Evolutionary conservation across 2,113 vertebrate genomes (phyloP).

Genomic region (Lycaon pictus): DNA sequence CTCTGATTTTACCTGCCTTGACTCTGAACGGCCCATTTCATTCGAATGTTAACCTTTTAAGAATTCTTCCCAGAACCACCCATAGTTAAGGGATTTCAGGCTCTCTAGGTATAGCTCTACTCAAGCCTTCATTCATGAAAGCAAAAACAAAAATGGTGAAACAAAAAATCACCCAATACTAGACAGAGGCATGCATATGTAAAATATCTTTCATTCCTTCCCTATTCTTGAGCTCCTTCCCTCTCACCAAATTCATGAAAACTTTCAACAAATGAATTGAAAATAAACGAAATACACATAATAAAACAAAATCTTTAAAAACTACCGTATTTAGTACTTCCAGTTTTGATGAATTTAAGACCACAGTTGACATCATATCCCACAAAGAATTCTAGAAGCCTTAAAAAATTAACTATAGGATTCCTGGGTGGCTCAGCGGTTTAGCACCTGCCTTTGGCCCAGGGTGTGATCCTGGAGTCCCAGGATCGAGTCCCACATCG

Average conservation of each 20-base stretch:
- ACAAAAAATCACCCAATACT: not conserved
- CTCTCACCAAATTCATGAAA: not conserved
- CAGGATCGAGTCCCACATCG: too few relatives aligned
- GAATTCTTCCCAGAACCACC: not conserved
- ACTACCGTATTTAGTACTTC: not conserved
- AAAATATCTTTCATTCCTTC: not conserved
- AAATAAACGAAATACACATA: slow-evolving; percentile 7
- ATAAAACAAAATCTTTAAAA: not conserved
- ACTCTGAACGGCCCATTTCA: not conserved
- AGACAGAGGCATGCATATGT: not conserved
- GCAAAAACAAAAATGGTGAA: not conserved
- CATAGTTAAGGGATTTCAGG: not conserved
- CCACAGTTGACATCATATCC: not conserved
- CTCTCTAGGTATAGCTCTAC: not conserved
- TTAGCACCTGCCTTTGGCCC: too few relatives aligned
- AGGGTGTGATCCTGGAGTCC: too few relatives aligned
- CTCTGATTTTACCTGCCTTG: not conserved
- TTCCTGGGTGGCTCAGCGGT: too few relatives aligned
- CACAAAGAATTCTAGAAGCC: not conserved
- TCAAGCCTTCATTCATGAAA: not conserved
- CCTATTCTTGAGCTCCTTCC: not conserved
- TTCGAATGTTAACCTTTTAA: not conserved
- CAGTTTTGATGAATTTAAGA: slow-evolving; percentile 32
- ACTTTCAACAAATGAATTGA: not conserved
- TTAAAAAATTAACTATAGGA: not conserved